A percentile compares a stretch with the other conserved stretches of the same genome.
Evolutionary conservation across 2,888 invertebrate genomes (phyloP).

Genomic region (Cosmia pyralina): DNA sequence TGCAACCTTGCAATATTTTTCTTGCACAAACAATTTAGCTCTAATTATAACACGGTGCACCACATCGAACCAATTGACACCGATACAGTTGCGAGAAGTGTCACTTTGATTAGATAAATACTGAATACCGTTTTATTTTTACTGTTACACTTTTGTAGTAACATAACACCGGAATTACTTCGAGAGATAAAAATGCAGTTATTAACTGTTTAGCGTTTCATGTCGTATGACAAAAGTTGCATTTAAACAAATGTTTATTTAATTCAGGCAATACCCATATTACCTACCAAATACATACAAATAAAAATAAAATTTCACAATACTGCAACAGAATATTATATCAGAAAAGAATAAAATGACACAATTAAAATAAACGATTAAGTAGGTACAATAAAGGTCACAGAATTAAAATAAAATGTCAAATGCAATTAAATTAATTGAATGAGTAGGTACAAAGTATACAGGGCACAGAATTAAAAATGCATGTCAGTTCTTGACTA

Average conservation of each 20-base stretch:
- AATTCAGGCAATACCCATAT: too few species aligned
- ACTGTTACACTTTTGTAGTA: slow-evolving; percentile 58
- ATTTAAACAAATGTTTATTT: slow-evolving; percentile 11
- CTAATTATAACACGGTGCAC: slow-evolving; percentile 31
- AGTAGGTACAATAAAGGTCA: too few species aligned
- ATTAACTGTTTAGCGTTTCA: slow-evolving; percentile 53
- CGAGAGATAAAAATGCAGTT: slow-evolving; percentile 52
- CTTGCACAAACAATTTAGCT: slow-evolving; percentile 21
- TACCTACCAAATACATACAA: too few species aligned
- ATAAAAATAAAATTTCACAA: too few species aligned
- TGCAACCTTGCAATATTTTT: neutral
- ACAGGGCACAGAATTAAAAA: neutral
- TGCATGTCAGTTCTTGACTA: too few species aligned
- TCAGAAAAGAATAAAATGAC: too few species aligned
- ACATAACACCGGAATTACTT: slow-evolving; percentile 39
- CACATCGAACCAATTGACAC: slow-evolving; percentile 51
- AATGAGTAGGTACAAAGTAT: too few species aligned
- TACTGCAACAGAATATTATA: too few species aligned
- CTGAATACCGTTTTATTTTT: slow-evolving; percentile 67
- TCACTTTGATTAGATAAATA: slow-evolving; percentile 66
- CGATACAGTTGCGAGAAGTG: slow-evolving; percentile 57
- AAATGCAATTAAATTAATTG: neutral
- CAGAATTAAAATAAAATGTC: neutral
- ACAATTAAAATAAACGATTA: neutral
- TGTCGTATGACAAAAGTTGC: slow-evolving; percentile 31